These are phyloP conservation scores for Zapus hudsonius DNA, from an alignment of 2,113 vertebrate genomes.

Conservation along the genomic window DNA sequence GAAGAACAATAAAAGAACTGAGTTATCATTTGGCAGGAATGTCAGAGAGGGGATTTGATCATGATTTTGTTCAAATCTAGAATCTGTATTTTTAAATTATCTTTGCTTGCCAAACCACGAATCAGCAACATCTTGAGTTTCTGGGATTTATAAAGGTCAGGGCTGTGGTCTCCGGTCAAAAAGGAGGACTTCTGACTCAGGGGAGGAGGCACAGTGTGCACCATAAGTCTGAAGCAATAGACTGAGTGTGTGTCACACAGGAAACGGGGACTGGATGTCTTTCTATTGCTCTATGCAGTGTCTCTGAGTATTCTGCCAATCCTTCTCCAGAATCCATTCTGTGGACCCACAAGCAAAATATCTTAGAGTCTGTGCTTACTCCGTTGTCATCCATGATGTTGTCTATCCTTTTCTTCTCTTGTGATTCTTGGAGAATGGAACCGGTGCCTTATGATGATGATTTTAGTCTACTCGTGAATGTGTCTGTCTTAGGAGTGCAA, in stretches of 20 bases:
- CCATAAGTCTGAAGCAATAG: background rate
- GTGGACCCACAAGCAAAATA: background rate
- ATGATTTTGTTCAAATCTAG: conserved; percentile 22
- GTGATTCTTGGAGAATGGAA: background rate
- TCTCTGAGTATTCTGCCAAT: background rate
- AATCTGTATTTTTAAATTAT: conserved; percentile 39
- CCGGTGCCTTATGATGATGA: background rate
- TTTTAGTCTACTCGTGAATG: background rate
- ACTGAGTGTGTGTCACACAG: background rate
- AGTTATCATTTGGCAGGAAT: background rate
- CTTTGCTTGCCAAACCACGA: conserved; percentile 22
- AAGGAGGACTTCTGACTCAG: background rate
- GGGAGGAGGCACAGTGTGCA: background rate
- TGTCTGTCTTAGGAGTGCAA: background rate
- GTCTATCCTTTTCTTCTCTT: conserved; percentile 29
- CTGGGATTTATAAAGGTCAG: conserved; percentile 7
- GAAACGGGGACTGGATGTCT: background rate
- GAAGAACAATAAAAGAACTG: too few species aligned
- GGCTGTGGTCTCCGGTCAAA: background rate
- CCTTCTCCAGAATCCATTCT: conserved; percentile 15
- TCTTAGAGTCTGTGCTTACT: background rate
- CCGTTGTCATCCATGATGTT: background rate
- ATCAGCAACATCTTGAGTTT: conserved; percentile 36
- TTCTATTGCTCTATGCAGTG: background rate
- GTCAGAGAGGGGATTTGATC: background rate